Conservation (phyloP, 2,113 vertebrate genomes). For the Lepidothrix coronata region DNA sequence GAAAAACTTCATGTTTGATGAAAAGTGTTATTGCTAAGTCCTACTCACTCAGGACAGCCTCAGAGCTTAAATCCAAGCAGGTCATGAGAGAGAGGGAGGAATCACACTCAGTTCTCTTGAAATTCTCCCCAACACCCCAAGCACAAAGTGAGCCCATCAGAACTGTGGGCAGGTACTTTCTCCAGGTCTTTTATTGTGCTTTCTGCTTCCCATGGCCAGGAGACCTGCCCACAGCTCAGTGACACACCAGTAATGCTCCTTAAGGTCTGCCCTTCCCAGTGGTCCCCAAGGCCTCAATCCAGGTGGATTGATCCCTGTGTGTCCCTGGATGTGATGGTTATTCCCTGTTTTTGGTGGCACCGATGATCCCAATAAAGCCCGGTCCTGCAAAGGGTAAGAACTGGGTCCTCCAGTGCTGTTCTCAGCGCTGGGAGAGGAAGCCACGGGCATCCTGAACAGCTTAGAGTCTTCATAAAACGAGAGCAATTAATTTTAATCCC, state of each 20-base stretch:
- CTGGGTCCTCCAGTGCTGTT: neutral
- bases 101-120: neutral
- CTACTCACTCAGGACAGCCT: neutral
- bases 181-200: neutral
- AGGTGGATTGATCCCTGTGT: accelerated
- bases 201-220: neutral
- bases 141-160: neutral
- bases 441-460: neutral
- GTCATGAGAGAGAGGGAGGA: neutral
- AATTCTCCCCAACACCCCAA: accelerated
- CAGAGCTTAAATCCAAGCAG: neutral
- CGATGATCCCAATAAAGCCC: neutral
- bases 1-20: neutral
- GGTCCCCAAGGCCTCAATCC: neutral
- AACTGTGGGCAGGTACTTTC: neutral
- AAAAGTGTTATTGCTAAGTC: neutral
- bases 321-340: neutral
- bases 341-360: neutral
- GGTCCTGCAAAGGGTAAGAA: neutral
- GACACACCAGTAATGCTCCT: neutral
- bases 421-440: neutral
- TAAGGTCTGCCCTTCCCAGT: neutral
- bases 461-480: slow-evolving; percentile 13
- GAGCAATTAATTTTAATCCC: slow-evolving; percentile 63
- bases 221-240: neutral